A percentile compares a stretch with the other conserved stretches of the same genome.
These are phyloP conservation scores for Aegotheles bennettii DNA, from an alignment of 2,113 vertebrate species.

Conservation along the genomic window DNA sequence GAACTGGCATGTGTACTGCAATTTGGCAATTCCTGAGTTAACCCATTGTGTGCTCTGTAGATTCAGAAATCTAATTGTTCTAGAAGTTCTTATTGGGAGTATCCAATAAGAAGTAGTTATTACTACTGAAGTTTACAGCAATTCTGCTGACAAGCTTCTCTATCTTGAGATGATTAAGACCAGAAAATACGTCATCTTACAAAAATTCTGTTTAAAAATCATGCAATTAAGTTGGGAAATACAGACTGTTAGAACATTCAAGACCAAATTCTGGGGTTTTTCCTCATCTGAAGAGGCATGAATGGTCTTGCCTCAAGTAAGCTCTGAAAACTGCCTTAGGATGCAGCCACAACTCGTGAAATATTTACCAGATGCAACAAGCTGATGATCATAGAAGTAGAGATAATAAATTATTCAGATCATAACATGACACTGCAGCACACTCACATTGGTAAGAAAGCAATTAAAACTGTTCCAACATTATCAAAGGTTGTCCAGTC, in stretches of 20 bases:
- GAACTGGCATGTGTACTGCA: background rate
- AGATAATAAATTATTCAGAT: background rate
- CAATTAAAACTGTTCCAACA: background rate
- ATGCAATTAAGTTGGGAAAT: background rate
- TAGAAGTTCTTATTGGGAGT: background rate
- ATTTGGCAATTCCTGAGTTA: background rate
- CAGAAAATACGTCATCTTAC: background rate
- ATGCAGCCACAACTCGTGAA: background rate
- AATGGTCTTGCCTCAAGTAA: background rate
- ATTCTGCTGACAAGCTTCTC: background rate
- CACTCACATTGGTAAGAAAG: background rate
- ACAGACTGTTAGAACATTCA: background rate
- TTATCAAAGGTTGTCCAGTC: background rate
- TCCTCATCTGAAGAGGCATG: background rate
- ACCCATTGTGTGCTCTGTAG: fast-evolving
- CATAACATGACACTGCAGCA: background rate
- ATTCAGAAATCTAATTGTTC: background rate
- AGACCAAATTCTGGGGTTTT: background rate
- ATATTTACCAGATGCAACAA: background rate
- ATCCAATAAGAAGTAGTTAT: background rate
- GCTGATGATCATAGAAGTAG: background rate
- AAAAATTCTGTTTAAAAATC: background rate
- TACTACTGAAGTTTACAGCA: background rate
- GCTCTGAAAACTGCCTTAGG: background rate
- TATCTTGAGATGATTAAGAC: background rate